Evolutionary conservation across 2,113 vertebrate genomes (phyloP).

Genomic region (Artemisiospiza belli): DNA sequence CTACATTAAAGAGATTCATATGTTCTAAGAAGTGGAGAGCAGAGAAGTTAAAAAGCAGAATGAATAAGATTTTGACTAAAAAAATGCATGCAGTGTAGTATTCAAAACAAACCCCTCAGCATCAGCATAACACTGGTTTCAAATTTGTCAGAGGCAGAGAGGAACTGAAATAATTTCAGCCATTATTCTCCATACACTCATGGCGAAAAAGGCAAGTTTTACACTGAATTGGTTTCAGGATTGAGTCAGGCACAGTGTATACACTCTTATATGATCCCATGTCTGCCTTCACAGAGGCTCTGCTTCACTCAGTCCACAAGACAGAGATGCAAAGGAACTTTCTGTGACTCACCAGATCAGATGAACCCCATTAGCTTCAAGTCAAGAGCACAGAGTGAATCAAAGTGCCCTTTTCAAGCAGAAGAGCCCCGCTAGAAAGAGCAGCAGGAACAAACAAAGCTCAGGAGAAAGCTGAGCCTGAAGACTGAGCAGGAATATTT

Average conservation of each 20-base stretch:
- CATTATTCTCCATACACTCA: neutral
- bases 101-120: neutral
- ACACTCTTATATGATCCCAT: neutral
- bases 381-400: neutral
- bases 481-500: neutral
- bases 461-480: neutral
- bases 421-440: neutral
- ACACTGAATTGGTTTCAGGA: neutral
- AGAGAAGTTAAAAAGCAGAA: neutral
- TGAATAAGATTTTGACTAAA: neutral
- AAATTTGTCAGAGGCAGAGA: neutral
- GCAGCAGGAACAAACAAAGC: accelerated
- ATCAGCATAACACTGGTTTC: neutral
- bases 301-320: neutral
- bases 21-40: neutral
- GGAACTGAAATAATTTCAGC: neutral
- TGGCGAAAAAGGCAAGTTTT: neutral
- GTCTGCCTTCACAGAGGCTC: neutral
- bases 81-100: neutral
- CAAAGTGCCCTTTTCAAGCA: neutral
- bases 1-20: neutral
- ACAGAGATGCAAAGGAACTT: neutral
- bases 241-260: neutral
- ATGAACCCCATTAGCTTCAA: neutral
- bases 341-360: neutral